Conservation (phyloP, 2,113 vertebrate species). For the Anseranas semipalmata region DNA sequence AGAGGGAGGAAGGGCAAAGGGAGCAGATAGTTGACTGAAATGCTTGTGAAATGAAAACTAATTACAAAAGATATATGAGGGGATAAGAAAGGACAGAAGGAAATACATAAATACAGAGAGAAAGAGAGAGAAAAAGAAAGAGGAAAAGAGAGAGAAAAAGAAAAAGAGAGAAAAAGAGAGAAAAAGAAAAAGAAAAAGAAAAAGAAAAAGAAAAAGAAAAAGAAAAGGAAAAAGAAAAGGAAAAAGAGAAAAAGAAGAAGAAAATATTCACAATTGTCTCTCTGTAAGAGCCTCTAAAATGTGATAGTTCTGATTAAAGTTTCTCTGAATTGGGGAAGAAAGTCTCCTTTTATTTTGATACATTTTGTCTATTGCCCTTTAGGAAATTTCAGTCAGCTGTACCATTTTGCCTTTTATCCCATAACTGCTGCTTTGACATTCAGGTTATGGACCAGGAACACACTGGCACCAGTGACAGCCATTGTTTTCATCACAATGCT, state of each 20-base stretch:
- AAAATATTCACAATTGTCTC: neutral
- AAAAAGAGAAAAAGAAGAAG: fast-evolving
- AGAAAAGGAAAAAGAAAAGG: no score
- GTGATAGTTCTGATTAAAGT: neutral
- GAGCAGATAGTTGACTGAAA: neutral
- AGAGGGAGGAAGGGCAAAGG: neutral
- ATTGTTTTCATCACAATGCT: constrained; percentile 62
- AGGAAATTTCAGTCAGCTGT: constrained; percentile 38
- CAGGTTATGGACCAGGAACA: constrained; percentile 55
- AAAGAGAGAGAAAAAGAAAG: neutral
- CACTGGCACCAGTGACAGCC: constrained; percentile 37
- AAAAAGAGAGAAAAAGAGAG: no score
- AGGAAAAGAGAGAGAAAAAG: fast-evolving
- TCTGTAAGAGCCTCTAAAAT: neutral
- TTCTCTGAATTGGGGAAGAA: neutral
- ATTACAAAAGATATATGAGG: neutral
- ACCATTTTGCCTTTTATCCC: constrained; percentile 41
- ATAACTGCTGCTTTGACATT: constrained; percentile 42
- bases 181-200: no score
- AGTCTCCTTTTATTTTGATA: neutral
- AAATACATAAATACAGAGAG: no score
- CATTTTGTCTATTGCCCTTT: constrained; percentile 23
- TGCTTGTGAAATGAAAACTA: neutral
- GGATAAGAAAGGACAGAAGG: neutral
- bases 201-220: neutral